These are phyloP conservation scores for Hylia prasina DNA, from an alignment of 2,113 vertebrate species.

Conservation along the genomic window DNA sequence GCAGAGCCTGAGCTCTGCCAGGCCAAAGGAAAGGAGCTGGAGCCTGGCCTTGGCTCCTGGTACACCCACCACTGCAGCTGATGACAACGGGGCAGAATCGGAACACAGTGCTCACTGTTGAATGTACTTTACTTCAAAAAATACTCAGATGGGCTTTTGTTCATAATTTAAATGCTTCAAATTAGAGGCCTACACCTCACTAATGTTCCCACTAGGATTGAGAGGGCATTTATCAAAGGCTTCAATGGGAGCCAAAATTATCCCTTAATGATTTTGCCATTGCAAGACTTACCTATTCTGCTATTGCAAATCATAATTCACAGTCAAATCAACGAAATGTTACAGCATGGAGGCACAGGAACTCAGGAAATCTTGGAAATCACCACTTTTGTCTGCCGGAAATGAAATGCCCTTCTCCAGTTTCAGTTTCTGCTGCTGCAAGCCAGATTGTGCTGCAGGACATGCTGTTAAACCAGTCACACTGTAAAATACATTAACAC, in stretches of 20 bases:
- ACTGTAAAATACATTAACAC: conserved; percentile 69
- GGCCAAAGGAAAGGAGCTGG: neutral
- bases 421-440: neutral
- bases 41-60: neutral
- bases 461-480: conserved; percentile 67
- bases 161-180: conserved; percentile 12
- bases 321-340: conserved; percentile 8
- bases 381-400: neutral
- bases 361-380: conserved; percentile 22
- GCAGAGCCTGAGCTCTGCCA: neutral
- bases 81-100: neutral
- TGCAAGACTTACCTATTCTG: neutral
- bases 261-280: neutral
- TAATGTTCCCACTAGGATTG: neutral
- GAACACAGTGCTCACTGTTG: neutral
- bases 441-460: neutral
- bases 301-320: conserved; percentile 12
- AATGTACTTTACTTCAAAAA: conserved; percentile 26
- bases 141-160: neutral
- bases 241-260: neutral
- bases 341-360: neutral
- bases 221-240: neutral
- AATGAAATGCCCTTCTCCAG: conserved; percentile 33
- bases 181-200: neutral
- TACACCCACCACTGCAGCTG: neutral